These are phyloP conservation scores for Spisula solida DNA, from an alignment of 2,888 invertebrate species.

Conservation along the genomic window DNA sequence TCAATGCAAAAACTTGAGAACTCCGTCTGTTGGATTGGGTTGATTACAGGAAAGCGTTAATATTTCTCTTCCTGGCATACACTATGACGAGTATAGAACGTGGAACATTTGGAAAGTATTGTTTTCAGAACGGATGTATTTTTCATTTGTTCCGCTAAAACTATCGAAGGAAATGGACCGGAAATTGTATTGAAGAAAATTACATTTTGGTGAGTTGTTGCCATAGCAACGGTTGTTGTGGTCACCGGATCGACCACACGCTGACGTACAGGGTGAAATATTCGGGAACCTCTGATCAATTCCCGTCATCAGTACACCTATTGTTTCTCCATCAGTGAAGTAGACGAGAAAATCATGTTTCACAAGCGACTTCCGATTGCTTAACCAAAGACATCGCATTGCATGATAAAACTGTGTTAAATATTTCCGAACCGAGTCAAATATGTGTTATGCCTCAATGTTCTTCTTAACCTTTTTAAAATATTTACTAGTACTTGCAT, in stretches of 20 bases:
- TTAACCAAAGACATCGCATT: neutral
- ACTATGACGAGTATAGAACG: neutral
- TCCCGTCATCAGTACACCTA: conserved; percentile 36
- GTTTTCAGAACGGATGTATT: conserved; percentile 47
- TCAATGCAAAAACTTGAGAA: conserved; percentile 2
- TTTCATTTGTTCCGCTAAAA: conserved; percentile 62
- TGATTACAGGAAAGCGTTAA: conserved; percentile 19
- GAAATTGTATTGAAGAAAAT: conserved; percentile 58
- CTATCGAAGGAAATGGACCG: conserved; percentile 63
- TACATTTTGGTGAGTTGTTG: conserved; percentile 45
- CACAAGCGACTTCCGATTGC: neutral
- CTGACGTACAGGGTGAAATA: conserved; percentile 32
- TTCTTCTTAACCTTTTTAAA: too few species aligned
- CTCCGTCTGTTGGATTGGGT: neutral
- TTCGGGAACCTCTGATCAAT: neutral
- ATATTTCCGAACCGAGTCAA: neutral
- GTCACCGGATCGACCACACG: conserved; percentile 47
- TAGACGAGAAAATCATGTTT: conserved; percentile 45
- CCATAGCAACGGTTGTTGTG: conserved; percentile 51
- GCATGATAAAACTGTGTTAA: neutral
- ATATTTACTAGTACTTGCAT: too few species aligned
- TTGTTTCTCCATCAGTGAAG: conserved; percentile 30
- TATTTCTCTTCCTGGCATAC: neutral
- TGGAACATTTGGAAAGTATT: conserved; percentile 25
- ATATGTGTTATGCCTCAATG: neutral